A percentile compares a stretch with the other conserved stretches of the same genome.
phyloP scores from a whole-genome alignment of 2,113 vertebrate genomes.

The Glaucidium brasilianum region DNA sequence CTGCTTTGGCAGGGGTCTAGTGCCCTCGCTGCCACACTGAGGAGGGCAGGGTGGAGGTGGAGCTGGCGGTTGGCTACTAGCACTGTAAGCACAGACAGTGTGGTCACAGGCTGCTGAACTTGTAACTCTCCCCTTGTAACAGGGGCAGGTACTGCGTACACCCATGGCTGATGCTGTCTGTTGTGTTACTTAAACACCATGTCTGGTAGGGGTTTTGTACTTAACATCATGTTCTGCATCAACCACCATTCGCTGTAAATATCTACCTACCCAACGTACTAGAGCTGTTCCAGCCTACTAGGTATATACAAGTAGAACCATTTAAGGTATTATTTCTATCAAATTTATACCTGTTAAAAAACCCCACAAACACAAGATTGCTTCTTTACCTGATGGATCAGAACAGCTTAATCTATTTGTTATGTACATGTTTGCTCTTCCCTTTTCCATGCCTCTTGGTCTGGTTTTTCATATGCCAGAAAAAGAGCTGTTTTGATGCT shows the following conservation, averaged over 20 bases:
- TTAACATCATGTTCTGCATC: background rate
- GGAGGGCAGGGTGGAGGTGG: background rate
- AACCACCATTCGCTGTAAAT: background rate
- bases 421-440: background rate
- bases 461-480: background rate
- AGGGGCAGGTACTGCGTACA: accelerated
- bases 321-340: background rate
- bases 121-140: background rate
- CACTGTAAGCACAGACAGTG: accelerated
- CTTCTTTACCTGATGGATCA: background rate
- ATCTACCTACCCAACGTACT: background rate
- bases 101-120: background rate
- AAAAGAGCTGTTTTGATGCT: background rate
- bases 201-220: background rate
- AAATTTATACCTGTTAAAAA: background rate
- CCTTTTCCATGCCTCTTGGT: background rate
- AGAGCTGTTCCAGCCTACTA: background rate
- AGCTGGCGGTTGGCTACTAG: background rate
- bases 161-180: background rate
- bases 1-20: background rate
- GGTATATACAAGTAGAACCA: background rate
- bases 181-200: background rate
- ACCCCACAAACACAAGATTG: background rate
- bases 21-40: background rate
- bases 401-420: background rate